Evolutionary conservation across 2,113 vertebrate genomes (phyloP).

Genomic region (Hypocryptadius cinnamomeus): DNA sequence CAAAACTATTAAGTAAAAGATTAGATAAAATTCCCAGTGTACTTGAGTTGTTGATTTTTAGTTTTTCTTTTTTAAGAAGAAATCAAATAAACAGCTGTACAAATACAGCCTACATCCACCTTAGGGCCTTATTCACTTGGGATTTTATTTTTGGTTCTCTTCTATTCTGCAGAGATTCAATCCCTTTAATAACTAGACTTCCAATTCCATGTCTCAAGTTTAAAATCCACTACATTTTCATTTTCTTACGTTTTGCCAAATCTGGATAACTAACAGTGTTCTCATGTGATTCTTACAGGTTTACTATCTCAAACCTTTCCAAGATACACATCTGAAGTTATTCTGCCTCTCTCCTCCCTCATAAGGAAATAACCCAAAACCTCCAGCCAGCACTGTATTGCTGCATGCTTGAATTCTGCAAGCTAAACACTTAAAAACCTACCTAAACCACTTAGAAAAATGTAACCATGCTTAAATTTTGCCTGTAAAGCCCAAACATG

Average conservation of each 20-base stretch:
- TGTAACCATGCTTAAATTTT: background rate
- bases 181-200: background rate
- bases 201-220: background rate
- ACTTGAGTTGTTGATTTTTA: background rate
- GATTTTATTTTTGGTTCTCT: background rate
- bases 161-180: background rate
- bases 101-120: background rate
- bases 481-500: background rate
- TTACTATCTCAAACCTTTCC: constrained; percentile 39
- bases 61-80: background rate
- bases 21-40: background rate
- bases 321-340: constrained; percentile 26
- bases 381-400: background rate
- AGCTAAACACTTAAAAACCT: background rate
- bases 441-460: background rate
- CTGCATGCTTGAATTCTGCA: background rate
- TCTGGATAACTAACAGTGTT: constrained; percentile 22
- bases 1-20: background rate
- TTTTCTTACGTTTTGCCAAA: constrained; percentile 24
- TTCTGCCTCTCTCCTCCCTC: background rate
- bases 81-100: background rate
- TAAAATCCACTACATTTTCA: background rate
- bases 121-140: background rate
- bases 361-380: background rate
- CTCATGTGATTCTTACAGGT: constrained; percentile 20